phyloP scores from a whole-genome alignment of 2,888 invertebrate species.

The Odontocerum albicorne region DNA sequence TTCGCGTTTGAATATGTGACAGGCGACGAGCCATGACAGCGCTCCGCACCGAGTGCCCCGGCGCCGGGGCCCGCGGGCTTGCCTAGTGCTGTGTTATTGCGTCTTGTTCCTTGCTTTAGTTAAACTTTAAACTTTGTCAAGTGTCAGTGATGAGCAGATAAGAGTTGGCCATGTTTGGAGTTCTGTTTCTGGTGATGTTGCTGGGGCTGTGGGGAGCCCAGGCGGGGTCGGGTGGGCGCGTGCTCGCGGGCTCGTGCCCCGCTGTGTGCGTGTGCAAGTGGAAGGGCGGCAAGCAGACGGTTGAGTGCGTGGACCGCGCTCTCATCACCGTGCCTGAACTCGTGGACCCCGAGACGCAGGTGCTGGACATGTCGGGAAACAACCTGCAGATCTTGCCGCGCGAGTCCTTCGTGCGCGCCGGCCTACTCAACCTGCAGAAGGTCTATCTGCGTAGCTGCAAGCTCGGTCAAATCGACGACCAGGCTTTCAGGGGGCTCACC shows the following conservation, averaged over 20 bases:
- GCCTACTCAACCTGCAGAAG: constrained; percentile 83
- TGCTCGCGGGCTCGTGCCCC: constrained; percentile 67
- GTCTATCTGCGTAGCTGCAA: constrained; percentile 82
- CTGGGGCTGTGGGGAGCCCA: constrained; percentile 17
- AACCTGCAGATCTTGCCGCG: constrained; percentile 80
- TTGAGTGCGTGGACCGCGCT: constrained; percentile 83
- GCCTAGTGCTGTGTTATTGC: background rate
- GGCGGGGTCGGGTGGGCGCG: constrained; percentile 41
- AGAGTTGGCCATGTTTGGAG: constrained; percentile 17
- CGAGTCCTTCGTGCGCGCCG: constrained; percentile 79
- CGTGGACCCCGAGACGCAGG: constrained; percentile 87
- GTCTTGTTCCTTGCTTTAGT: background rate
- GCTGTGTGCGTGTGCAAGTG: constrained; percentile 87
- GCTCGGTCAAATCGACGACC: constrained; percentile 82
- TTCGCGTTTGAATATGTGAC: too few species aligned
- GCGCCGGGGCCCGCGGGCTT: background rate
- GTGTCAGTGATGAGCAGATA: constrained; percentile 21
- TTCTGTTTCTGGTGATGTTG: constrained; percentile 22
- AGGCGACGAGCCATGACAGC: too few species aligned
- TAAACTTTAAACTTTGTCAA: background rate
- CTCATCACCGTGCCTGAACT: constrained; percentile 83
- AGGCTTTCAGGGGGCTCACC: constrained; percentile 83
- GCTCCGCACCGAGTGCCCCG: constrained; percentile 6
- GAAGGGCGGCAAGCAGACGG: constrained; percentile 92
- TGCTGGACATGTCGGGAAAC: constrained; percentile 86